Base-by-base conservation (phyloP, 2,888 invertebrate genomes). In the Agapostemon virescens region DNA sequence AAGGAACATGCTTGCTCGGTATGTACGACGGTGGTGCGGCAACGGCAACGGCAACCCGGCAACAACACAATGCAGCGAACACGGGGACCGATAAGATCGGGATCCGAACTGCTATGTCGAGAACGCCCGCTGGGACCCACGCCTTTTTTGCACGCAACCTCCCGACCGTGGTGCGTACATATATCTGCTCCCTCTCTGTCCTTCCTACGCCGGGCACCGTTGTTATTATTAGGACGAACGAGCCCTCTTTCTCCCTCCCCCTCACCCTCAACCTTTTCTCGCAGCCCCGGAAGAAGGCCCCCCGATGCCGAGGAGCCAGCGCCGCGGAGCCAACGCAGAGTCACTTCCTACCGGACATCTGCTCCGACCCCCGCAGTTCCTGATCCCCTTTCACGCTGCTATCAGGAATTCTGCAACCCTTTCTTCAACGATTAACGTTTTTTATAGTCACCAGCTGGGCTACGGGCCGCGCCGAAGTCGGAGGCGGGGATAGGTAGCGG, bases 111-210 rank as follows among this genome's bases (percentile, higher is more conserved):
- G 86, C 88, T 87, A 86, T 87, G 87, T 86, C 85, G 87, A 88
- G 89, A 89, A 90, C 88, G 88, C 90, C 90, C 86, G 90, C 90
- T 90, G 90, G 86, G 90, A 89, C 89, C 89, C 87, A 88, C 88
- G 88, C 88, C 89, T 90, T 90, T 90, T 89, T 91, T 89, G 88
- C 87, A 85, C 88, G 86, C 88, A 87, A 84, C 88, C 87, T 84
- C 85, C 85, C 77, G 77, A 78, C 68, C 80, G 74, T 74, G 79
- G 69, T 74, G 74, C 74, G 77, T 78, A 78, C 82, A 84, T 83
- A 85, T 84, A 80, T 80, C 81, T 75, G 63, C 69, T 38, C 67
- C 68, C 40, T 71, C 70, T 63, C 64, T 33, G 42, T 49, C 20
- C 20, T 55, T 55, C 69, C 80, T 72, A 61, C 70, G 77, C 61